Evolutionary conservation across 2,797 vertebrate species (phyloP), one percentile per base, ranked within the genome.

Genomic region (Xenentodon cancila): DNA sequence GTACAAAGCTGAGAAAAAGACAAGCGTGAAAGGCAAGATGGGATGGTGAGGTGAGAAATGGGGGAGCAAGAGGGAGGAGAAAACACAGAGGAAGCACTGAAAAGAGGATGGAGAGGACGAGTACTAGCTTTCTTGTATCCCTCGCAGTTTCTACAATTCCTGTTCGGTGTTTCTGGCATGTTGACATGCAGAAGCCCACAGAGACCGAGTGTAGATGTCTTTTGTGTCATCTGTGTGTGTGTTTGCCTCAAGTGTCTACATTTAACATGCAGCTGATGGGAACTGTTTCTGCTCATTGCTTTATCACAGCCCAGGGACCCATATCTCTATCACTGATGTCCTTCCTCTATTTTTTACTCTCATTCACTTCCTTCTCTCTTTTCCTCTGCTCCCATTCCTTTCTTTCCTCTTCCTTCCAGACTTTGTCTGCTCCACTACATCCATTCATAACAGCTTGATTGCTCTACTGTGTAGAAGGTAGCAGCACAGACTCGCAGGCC

Each of bases 261-360:
- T 80, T 85, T 79, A 78, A 81, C 78, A 64, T 71, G 78, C 64
- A 77, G 80, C 60, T 76, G 68, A 79, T 82, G 80, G 81, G 79
- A 81, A 80, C 70, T 67, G 78, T 64, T 80, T 72, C 57, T 78
- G 61, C 79, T 75, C 75, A 69, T 80, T 70, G 68, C 72, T 52
- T 79, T 80, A 67, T 71, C 67, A 77, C 75, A 66, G 71, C 68
- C 65, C 65, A 77, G 87, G 77, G 84, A 84, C 64, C 69, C 59
- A 59, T 75, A 17, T 78, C 69, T 72, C 54, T 60, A 64, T 70
- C 43, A 51, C 68, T 63, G 40, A 78, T 69, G 42, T 79, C 59
- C 54, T 74, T 63, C 46, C 17, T 53, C 40, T 21, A 6, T 65
- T 45, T 27, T 61, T 21, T 32, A 11, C 22, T 50, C 9, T 37